Conservation (phyloP, 2,113 vertebrate species). For the Chloropsis cyanopogon region DNA sequence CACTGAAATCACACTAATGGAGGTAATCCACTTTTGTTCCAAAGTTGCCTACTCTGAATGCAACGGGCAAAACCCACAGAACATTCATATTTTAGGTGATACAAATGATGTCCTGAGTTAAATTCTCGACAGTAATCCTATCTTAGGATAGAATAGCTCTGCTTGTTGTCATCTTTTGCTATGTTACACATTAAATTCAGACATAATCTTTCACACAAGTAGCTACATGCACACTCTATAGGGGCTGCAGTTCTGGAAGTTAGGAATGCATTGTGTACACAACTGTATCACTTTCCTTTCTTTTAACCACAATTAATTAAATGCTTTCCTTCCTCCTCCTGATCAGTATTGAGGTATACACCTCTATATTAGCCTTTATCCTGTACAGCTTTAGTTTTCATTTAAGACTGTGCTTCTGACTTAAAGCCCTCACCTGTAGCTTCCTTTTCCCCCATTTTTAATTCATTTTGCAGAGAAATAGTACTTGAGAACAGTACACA, state of each 20-base stretch:
- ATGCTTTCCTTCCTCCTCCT: neutral
- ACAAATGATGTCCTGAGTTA: neutral
- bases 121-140: neutral
- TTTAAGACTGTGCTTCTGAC: neutral
- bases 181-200: neutral
- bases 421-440: neutral
- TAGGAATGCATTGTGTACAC: neutral
- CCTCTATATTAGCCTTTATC: neutral
- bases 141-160: neutral
- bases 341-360: neutral
- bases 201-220: neutral
- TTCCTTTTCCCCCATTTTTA: neutral
- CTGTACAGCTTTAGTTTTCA: neutral
- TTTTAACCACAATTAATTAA: neutral
- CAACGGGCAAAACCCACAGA: neutral
- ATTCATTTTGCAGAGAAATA: slow-evolving; percentile 18
- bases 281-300: neutral
- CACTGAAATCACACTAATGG: neutral
- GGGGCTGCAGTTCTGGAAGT: neutral
- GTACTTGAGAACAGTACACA: neutral
- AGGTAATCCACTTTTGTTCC: neutral
- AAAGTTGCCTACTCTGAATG: neutral
- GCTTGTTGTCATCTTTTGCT: neutral
- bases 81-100: neutral
- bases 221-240: too few species aligned